These are phyloP conservation scores for Petrolisthes cinctipes DNA, from an alignment of 2,888 invertebrate species.

Conservation along the genomic window DNA sequence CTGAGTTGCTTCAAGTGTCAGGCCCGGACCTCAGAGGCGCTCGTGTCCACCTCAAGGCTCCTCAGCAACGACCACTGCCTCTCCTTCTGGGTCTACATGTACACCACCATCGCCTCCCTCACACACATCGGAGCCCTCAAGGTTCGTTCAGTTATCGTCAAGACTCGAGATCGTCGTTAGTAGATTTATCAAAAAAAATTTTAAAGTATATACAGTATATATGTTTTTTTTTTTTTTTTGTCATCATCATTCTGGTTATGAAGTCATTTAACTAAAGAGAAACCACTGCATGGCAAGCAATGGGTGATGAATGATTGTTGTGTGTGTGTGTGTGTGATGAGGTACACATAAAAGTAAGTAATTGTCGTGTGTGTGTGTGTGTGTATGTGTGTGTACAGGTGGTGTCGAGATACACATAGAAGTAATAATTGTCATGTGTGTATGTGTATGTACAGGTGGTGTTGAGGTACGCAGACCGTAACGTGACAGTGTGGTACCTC, in stretches of 20 bases:
- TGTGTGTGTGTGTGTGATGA: no score
- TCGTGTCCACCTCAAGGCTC: slow-evolving; percentile 30
- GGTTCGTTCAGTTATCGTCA: slow-evolving; percentile 20
- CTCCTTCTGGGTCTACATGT: slow-evolving; percentile 58
- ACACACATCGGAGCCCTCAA: slow-evolving; percentile 46
- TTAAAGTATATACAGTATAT: neutral
- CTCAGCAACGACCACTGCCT: slow-evolving; percentile 22
- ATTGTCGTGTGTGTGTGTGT: no score
- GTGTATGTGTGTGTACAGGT: no score
- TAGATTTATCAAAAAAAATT: neutral
- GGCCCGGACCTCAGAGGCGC: slow-evolving; percentile 28
- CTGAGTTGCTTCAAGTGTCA: slow-evolving; percentile 41
- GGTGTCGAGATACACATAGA: no score
- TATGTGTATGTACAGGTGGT: slow-evolving; percentile 34
- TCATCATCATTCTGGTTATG: neutral
- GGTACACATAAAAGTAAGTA: no score
- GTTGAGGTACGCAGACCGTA: slow-evolving; percentile 21
- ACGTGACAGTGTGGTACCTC: slow-evolving; percentile 50
- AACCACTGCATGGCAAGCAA: no score
- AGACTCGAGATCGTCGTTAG: neutral
- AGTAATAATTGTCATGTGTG: no score
- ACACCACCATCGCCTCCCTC: slow-evolving; percentile 41
- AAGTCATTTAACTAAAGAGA: no score
- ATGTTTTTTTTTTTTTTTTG: neutral
- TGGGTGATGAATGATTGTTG: no score